Evolutionary conservation across 2,888 invertebrate genomes (phyloP), one percentile per base, ranked within the genome.

Genomic region (Campoplex capitator): DNA sequence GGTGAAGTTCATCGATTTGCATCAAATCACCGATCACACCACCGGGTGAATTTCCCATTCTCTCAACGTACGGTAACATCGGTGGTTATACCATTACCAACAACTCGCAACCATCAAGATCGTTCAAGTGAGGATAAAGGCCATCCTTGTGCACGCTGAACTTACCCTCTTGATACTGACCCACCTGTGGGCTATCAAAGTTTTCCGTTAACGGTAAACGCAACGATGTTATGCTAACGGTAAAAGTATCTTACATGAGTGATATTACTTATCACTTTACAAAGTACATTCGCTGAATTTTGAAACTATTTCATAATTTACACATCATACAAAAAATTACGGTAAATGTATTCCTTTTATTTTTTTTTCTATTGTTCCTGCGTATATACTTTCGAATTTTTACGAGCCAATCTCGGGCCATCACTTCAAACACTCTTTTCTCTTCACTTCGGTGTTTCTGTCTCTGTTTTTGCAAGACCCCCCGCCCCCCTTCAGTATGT

Each of bases 11-110:
- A 89, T 81, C 51, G 85, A 76, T 84, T 75, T 71, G 9, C 83
- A 89, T 87, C n/a, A 90, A 74, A 84, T 89, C 80, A 11, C 87
- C 88, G 70, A 88, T 71, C 48, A 85, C 82, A 58, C 88, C 89
- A 23, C 88, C 87, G 11, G 88, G 88, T 32, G 83, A 67, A n/a
- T 87, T 75, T n/a, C 51, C 77, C 83, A 70, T 79, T 42, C 68
- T 83, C 83, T 83, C 85, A n/a, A 88, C 48, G 84, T 88, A 89
- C 28, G 87, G 89, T 16, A 87, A 65, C 58, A 86, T 83, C 54
- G 89, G 88, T 62, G 89, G 88, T 67, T 88, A 88, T 32, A 89
- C 87, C 89, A 89, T 89, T 68, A 89, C 83, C 45, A 88, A 89
- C 28, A 90, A 54, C 71, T 89, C 82, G 62, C 89, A 90, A 79